These are phyloP conservation scores for Cacatua alba DNA, from an alignment of 2,113 vertebrate genomes.

Conservation along the genomic window DNA sequence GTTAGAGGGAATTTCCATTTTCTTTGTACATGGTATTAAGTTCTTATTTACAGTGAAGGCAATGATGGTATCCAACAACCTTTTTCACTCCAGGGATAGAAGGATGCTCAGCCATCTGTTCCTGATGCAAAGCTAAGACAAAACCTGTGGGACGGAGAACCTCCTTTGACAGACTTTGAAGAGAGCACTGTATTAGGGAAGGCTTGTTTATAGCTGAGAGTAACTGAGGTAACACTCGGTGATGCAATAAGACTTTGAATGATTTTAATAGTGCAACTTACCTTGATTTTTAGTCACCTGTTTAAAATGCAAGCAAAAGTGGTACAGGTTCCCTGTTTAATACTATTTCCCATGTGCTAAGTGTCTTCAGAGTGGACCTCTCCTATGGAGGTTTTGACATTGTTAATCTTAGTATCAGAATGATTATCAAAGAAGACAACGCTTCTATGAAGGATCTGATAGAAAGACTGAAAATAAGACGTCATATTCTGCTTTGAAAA, in stretches of 20 bases:
- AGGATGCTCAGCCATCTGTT: not conserved
- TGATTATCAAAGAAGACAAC: not conserved
- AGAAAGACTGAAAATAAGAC: not conserved
- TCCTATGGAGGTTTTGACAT: not conserved
- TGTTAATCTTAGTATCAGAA: not conserved
- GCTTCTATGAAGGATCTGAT: not conserved
- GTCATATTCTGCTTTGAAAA: not conserved
- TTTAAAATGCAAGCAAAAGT: not conserved
- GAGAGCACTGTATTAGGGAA: not conserved
- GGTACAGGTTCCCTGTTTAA: not conserved
- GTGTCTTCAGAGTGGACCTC: not conserved
- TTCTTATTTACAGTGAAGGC: not conserved
- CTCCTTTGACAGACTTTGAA: not conserved
- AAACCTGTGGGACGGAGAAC: not conserved
- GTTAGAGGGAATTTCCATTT: constrained; percentile 23
- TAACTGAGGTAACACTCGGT: not conserved
- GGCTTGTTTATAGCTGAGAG: not conserved
- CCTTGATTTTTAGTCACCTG: not conserved
- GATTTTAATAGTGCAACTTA: not conserved
- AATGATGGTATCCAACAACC: not conserved
- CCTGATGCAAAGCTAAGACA: not conserved
- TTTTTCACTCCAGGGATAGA: not conserved
- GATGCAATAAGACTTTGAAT: not conserved
- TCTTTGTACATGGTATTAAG: not conserved
- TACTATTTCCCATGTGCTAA: not conserved